Evolutionary conservation across 2,888 invertebrate species (phyloP), one percentile per base, ranked within the genome.

Genomic region (Clepsis dumicolana): DNA sequence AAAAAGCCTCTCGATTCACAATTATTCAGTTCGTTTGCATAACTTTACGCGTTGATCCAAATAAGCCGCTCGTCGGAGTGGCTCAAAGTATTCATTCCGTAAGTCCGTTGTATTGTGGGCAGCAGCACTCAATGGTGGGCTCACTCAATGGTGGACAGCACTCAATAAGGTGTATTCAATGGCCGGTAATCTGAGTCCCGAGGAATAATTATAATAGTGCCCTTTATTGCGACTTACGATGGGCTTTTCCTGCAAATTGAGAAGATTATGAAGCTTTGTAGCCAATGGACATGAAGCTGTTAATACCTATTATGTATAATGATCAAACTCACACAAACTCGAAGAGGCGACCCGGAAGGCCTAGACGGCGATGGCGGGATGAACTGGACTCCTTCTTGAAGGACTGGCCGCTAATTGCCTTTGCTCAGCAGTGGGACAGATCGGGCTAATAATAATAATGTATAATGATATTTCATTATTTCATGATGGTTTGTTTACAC

Each of bases 21-120:
- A 54, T 54, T 54, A 54, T 54, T 54, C 54, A 29, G 54, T 54
- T 18, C 29, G 29, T 54, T 54, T 54, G 29, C 54, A 54, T 54
- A 54, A 54, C 12, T 54, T 54, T 18, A 21, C 5, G 10, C 52
- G 27, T 52, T 52, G 52, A 52, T 53, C 7, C 25, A 53, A 53
- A 27, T 54, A 29, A 29, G 29, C 52, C 21, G 5, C 8, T 10
- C 14, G 25, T 25, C 25, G n/a, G n/a, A n/a, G 25, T 52, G n/a
- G n/a, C 25, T 18, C 7, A 25, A 52, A 52, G 52, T 25, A 52
- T 52, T 52, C 7, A 52, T n/a, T 25, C 25, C 7, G 25, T n/a
- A 25, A 52, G 25, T 25, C 52, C 12, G 52, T n/a, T 24, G 14
- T 25, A 52, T 52, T 52, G 25, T 52, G 25, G 25, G 14, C 3